Base-by-base conservation (phyloP, 1,140 invertebrate species). In the Thalassaphorura encarpata region DNA sequence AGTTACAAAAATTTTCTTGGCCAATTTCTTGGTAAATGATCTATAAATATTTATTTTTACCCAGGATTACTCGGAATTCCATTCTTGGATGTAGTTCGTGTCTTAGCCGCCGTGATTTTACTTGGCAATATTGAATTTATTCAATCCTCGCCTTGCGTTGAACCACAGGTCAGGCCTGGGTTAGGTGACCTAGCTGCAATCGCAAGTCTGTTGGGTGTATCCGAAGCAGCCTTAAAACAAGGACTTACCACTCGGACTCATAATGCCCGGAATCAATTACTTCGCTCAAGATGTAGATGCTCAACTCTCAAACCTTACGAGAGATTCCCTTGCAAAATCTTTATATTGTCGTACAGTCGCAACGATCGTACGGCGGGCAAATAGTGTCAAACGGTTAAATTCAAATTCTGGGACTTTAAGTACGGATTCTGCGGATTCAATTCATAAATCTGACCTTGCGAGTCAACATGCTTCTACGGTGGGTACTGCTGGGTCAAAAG, bases 341-440 rank as follows among this genome's bases (percentile, higher is more conserved):
- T 73, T 96, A 13, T 96, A 95, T 70, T 93, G 88, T 68, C 81
- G 92, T 47, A 94, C 90, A 1, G 88, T 96, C n/a, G 89, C 89
- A 4, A 93, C 90, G 4, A 94, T 96, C 63, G 88, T 95, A 5
- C 76, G 89, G 26, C 76, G 90, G 66, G 89, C 91, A 19, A 96
- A 96, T 69, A 94, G 87, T 67, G 73, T 94, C 13, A 92, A 93
- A 71, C 77, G 89, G 31, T 73, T 91, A 11, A 86, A 87, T 16
- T 91, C 89, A 0, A 89, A 86, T 2, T 75, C 73, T 16, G 89
- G 89, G 42, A 92, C 89, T 2, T 72, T 92, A 1, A 89, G 86
- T 56, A 91, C 88, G 0, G 88, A 91, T 68, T 91, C 87, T 0
- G 90, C 90, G 68, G 89, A 92, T 68, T 90, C 87, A 0, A 87